A percentile compares a stretch with the other conserved stretches of the same genome.
phyloP scores from a whole-genome alignment of 1,140 invertebrate species.

The Magallana gigas region DNA sequence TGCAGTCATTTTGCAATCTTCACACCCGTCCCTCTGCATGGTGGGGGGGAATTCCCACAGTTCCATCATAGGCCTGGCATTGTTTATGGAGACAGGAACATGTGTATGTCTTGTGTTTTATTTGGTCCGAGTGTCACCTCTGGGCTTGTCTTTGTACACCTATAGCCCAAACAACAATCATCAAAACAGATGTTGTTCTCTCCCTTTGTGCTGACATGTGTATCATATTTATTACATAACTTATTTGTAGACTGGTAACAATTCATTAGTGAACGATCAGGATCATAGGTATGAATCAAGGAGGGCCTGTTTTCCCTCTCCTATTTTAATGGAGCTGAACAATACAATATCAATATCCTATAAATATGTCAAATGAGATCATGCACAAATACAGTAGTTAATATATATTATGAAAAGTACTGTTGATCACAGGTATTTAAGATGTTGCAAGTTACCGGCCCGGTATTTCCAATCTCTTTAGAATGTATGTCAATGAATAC shows the following conservation, averaged over 20 bases:
- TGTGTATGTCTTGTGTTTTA: conserved; percentile 25
- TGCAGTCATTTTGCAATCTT: background rate
- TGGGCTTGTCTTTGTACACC: background rate
- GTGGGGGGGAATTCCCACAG: conserved; percentile 30
- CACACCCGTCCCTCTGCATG: background rate
- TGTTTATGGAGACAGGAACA: conserved; percentile 18
- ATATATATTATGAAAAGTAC: too few species aligned
- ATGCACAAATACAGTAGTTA: too few species aligned
- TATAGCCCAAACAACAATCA: conserved; percentile 23
- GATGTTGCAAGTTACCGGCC: too few species aligned
- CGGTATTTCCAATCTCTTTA: too few species aligned
- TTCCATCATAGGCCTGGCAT: background rate
- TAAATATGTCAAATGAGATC: too few species aligned
- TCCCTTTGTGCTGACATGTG: conserved; percentile 25
- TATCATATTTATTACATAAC: conserved; percentile 1
- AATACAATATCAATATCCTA: too few species aligned
- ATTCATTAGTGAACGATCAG: background rate
- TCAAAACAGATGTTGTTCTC: conserved; percentile 29
- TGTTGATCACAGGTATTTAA: too few species aligned
- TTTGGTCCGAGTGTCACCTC: conserved; percentile 18
- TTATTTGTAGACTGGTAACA: conserved; percentile 24
- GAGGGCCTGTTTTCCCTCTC: background rate
- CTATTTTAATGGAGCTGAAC: too few species aligned
- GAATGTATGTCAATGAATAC: too few species aligned
- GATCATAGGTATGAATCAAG: background rate